Evolutionary conservation across 1,140 invertebrate genomes (phyloP), one percentile per base, ranked within the genome.

Genomic region (Myzus persicae): DNA sequence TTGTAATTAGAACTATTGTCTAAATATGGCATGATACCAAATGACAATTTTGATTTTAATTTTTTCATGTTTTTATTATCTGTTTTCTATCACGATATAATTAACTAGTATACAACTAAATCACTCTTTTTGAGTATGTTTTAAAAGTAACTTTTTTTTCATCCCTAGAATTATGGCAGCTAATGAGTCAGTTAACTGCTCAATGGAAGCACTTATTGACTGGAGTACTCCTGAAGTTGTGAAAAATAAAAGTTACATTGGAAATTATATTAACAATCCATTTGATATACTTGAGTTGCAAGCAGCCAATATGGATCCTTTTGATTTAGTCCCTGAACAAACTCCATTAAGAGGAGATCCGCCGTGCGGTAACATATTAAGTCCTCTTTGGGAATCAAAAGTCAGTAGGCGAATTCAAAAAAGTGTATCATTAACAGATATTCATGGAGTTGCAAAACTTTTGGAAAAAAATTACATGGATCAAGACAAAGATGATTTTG

Each of bases 241-340:
- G 14, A 93, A 85, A n/a, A 54, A 38, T 31, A 85, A 40, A 54
- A 54, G 9, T 84, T 31, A 38, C 26, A 22, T 38, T 14, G 36
- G 40, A 85, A 18, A 93, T 51, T 51, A 11, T 38, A 31, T n/a
- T n/a, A 93, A 93, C 38, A 93, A 93, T 24, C 91, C 91, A 54
- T 93, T 93, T 85, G 91, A 93, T 93, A 40, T 48, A 51, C 36
- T 93, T 5, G 91, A 85, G 22, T 40, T 93, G 9, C 38, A 85
- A 84, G 91, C 91, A 40, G 91, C 81, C 2, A 84, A 40, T 20
- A 93, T 93, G 91, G 81, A 84, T 85, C 91, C 91, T 54, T 93
- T 93, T 84, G 91, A 93, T 85, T 51, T 93, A 93, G 81, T 84
- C 42, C 36, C 46, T n/a, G 8, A 38, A 42, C 67, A 92, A 48